Evolutionary conservation across 2,888 invertebrate genomes (phyloP).

Genomic region (Onchidella celtica): DNA sequence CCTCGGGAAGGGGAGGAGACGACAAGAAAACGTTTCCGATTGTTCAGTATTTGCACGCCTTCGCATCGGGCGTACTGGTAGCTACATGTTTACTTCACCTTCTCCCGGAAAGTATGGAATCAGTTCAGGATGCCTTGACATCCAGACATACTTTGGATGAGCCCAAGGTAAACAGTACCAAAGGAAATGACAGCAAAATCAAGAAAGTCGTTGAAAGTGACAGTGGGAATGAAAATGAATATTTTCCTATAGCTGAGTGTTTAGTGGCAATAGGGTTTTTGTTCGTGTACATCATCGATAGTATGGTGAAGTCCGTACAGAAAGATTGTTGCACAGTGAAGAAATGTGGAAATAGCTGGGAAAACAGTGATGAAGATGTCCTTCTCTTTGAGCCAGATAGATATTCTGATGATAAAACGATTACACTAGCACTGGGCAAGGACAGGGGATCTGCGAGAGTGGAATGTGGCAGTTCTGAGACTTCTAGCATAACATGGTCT

Average conservation of each 20-base stretch:
- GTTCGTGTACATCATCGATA: constrained; percentile 32
- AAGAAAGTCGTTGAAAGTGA: no score
- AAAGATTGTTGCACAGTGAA: background rate
- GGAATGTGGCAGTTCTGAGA: background rate
- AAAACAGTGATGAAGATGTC: background rate
- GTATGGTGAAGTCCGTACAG: background rate
- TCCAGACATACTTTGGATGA: background rate
- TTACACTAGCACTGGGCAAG: background rate
- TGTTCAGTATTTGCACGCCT: constrained; percentile 35
- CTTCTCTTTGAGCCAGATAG: no score
- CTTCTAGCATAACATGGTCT: background rate
- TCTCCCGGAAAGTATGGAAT: constrained; percentile 40
- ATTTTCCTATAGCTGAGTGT: constrained; percentile 28
- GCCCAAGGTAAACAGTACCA: background rate
- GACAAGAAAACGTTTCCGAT: background rate
- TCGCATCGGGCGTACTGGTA: constrained; percentile 49
- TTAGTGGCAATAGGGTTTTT: constrained; percentile 34
- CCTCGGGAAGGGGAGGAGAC: background rate
- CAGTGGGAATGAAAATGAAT: background rate
- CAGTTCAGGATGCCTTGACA: constrained; percentile 15
- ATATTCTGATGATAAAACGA: background rate
- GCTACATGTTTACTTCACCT: constrained; percentile 48
- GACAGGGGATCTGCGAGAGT: no score
- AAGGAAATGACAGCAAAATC: background rate
- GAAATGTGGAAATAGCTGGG: background rate